Evolutionary conservation across 2,888 invertebrate species (phyloP).

Genomic region (Cataglyphis altisquamis): DNA sequence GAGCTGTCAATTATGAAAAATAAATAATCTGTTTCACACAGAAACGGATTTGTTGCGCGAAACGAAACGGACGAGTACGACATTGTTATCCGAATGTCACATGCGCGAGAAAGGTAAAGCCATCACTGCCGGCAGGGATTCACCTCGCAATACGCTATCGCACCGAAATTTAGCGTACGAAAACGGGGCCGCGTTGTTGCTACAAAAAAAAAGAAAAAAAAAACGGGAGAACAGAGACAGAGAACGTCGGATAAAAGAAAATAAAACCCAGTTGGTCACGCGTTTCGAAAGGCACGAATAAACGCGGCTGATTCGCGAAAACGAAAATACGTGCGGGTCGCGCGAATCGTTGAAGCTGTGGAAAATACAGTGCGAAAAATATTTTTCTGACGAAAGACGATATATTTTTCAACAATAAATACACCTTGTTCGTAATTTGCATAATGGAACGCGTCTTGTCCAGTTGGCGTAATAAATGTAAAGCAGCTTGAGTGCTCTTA

Average conservation of each 20-base stretch:
- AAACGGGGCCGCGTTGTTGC: background rate
- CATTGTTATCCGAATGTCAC: constrained; percentile 55
- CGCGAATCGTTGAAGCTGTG: background rate
- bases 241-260: constrained; percentile 12
- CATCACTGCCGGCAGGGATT: constrained; percentile 40
- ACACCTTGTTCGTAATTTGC: constrained; percentile 31
- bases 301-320: constrained; percentile 27
- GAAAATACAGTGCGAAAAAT: constrained; percentile 3
- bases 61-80: constrained; percentile 44
- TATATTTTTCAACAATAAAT: constrained; percentile 33
- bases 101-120: constrained; percentile 48
- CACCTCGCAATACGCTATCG: constrained; percentile 36
- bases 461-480: constrained; percentile 33
- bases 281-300: constrained; percentile 21
- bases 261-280: constrained; percentile 2
- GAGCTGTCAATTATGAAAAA: constrained; percentile 48
- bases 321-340: constrained; percentile 14
- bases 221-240: background rate
- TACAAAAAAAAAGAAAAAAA: background rate
- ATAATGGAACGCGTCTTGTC: background rate
- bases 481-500: constrained; percentile 30
- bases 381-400: constrained; percentile 20
- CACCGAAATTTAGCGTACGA: constrained; percentile 48
- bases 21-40: constrained; percentile 40
- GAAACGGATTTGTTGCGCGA: constrained; percentile 39